Conservation (phyloP, 2,113 vertebrate species). For the Gymnocephalus cernua region DNA sequence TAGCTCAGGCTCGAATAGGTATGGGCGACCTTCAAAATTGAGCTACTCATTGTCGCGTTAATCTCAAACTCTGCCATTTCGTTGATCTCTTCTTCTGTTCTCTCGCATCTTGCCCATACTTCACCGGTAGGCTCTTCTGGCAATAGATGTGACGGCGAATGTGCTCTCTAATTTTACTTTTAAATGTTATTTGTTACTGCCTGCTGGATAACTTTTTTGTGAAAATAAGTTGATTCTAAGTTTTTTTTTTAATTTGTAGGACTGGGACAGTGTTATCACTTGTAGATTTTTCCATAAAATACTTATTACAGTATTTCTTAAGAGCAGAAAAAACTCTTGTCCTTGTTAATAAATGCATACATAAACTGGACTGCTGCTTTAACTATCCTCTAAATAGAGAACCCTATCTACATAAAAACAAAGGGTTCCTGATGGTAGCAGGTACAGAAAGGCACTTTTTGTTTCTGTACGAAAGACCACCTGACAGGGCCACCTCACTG, state of each 20-base stretch:
- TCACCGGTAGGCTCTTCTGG: no score
- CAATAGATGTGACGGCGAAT: no score
- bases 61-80: no score
- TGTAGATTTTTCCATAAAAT: neutral
- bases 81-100: no score
- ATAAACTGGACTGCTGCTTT: neutral
- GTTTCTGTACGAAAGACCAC: constrained; percentile 37
- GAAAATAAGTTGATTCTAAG: neutral
- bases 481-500: constrained; percentile 60
- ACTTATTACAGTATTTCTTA: neutral
- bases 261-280: neutral
- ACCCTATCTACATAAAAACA: neutral
- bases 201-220: neutral
- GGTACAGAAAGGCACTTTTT: constrained; percentile 18
- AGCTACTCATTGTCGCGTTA: no score
- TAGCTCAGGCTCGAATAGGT: no score
- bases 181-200: neutral
- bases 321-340: neutral
- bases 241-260: neutral
- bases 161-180: neutral
- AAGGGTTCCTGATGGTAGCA: neutral
- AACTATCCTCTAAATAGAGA: neutral
- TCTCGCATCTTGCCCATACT: no score
- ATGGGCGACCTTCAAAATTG: no score
- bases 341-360: neutral